A percentile compares a stretch with the other conserved stretches of the same genome.
These are phyloP conservation scores for Saxidomus purpurata DNA, from an alignment of 1,140 invertebrate species.

Conservation along the genomic window DNA sequence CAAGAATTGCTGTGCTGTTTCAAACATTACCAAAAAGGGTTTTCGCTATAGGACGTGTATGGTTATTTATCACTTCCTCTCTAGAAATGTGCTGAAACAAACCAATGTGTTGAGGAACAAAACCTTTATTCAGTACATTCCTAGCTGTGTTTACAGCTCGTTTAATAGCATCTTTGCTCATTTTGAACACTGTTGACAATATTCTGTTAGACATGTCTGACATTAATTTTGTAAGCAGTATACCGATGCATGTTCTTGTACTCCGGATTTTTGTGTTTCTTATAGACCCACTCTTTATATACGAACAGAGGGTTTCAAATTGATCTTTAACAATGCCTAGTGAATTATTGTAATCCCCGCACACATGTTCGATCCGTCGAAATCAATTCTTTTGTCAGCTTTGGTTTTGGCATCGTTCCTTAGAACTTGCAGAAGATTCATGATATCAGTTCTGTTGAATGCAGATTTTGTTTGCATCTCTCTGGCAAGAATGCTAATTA, in stretches of 20 bases:
- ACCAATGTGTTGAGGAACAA: neutral
- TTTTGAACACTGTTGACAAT: constrained; percentile 3
- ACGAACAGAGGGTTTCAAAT: constrained; percentile 6
- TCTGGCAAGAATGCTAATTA: neutral
- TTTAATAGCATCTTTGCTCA: neutral
- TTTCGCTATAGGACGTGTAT: constrained; percentile 5
- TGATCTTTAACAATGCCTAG: neutral
- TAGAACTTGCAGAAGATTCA: neutral
- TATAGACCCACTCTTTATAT: constrained; percentile 24
- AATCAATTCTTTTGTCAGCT: neutral
- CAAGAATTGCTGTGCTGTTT: constrained; percentile 26
- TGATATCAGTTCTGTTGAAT: neutral
- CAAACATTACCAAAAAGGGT: too few relatives aligned
- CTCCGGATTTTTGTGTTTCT: constrained; percentile 38
- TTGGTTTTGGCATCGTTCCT: too few relatives aligned
- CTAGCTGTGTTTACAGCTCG: neutral
- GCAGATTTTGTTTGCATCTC: too few relatives aligned
- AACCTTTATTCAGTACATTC: neutral
- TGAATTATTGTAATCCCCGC: neutral
- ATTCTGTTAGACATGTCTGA: constrained; percentile 43
- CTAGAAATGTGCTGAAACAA: too few relatives aligned
- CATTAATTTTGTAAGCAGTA: constrained; percentile 40
- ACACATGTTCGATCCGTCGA: neutral
- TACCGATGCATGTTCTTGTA: constrained; percentile 47
- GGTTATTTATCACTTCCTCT: neutral